Conservation (phyloP, 2,113 vertebrate species). For the Pogona vitticeps region DNA sequence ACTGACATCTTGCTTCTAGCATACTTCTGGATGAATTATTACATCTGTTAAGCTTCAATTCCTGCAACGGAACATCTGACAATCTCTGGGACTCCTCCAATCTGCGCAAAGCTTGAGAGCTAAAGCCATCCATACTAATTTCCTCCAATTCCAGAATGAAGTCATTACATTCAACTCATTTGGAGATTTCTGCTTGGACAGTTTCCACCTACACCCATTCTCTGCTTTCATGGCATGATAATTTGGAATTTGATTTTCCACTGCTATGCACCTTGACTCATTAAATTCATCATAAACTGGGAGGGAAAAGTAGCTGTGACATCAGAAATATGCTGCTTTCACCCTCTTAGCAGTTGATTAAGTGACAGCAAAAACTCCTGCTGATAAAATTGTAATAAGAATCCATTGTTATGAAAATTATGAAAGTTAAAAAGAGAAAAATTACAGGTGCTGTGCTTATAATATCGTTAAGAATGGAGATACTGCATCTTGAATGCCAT, state of each 20-base stretch:
- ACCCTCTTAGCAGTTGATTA: conserved; percentile 26
- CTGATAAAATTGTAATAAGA: conserved; percentile 29
- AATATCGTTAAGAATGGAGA: neutral
- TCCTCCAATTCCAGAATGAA: conserved; percentile 12
- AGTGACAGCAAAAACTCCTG: conserved; percentile 4
- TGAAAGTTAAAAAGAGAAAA: neutral
- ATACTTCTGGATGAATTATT: neutral
- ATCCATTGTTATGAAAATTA: conserved; percentile 20
- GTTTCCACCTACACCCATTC: conserved; percentile 37
- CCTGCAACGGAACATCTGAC: conserved; percentile 10
- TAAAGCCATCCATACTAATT: conserved; percentile 37
- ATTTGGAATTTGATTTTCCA: conserved; percentile 26
- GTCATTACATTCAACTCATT: conserved; percentile 40
- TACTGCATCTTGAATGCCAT: no score
- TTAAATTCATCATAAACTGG: conserved; percentile 11
- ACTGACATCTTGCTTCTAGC: neutral
- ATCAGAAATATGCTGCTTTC: conserved; percentile 27
- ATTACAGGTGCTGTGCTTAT: neutral
- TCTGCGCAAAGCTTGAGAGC: conserved; percentile 29
- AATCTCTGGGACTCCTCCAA: conserved; percentile 19
- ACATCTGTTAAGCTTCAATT: neutral
- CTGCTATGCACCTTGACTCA: conserved; percentile 13
- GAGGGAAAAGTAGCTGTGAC: neutral
- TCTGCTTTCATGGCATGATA: conserved; percentile 41
- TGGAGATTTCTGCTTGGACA: conserved; percentile 52